These are phyloP conservation scores for Epinephelus awoara DNA, from an alignment of 2,797 vertebrate genomes.

Conservation along the genomic window DNA sequence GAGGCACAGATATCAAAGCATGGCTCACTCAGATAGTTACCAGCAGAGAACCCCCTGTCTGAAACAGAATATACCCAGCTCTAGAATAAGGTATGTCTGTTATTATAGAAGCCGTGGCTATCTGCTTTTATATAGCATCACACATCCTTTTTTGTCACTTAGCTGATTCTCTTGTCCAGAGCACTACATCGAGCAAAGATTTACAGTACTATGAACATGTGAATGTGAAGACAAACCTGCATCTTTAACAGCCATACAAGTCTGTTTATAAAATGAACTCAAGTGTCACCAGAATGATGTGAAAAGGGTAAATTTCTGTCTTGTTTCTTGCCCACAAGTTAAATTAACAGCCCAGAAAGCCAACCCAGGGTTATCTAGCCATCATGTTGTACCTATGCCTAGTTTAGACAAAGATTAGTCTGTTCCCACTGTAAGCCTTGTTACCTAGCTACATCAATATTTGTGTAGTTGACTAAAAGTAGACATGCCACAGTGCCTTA, in stretches of 20 bases:
- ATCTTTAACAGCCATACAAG: background rate
- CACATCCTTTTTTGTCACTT: conserved; percentile 14
- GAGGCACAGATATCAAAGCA: conserved; percentile 24
- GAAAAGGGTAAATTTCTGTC: background rate
- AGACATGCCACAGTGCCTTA: conserved; percentile 42
- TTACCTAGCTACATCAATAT: conserved; percentile 69
- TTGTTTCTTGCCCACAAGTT: background rate
- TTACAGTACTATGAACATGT: background rate
- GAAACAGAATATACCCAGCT: conserved; percentile 13
- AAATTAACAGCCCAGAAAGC: background rate
- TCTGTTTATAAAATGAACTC: background rate
- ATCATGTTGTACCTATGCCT: background rate
- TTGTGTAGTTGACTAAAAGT: conserved; percentile 58
- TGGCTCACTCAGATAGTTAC: background rate
- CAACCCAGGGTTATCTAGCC: background rate
- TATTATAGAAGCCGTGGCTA: background rate
- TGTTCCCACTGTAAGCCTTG: conserved; percentile 26
- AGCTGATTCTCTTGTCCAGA: background rate
- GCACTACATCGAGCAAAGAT: background rate
- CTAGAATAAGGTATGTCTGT: background rate
- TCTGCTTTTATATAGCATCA: background rate
- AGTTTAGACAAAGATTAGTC: conserved; percentile 37
- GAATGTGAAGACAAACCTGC: background rate
- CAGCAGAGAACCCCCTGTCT: background rate
- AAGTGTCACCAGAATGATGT: background rate